These are phyloP conservation scores for Agonopterix subpropinquella DNA, from an alignment of 2,888 invertebrate genomes.

Conservation along the genomic window DNA sequence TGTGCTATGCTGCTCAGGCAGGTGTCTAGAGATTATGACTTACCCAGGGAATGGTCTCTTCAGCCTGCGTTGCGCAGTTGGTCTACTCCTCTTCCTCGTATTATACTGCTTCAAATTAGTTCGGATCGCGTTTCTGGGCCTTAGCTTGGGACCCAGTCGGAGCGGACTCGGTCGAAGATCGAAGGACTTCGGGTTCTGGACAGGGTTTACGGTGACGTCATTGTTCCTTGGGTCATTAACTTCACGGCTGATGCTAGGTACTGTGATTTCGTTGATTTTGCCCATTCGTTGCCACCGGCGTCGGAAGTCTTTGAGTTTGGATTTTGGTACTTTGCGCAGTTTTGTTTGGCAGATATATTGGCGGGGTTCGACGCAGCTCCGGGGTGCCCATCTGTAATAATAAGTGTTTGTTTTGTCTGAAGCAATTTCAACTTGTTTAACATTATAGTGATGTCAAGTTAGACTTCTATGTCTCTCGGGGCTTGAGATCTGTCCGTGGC, in stretches of 20 bases:
- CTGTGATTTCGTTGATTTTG: slow-evolving; percentile 73
- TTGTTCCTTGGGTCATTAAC: slow-evolving; percentile 46
- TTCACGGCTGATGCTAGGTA: slow-evolving; percentile 53
- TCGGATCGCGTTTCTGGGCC: slow-evolving; percentile 20
- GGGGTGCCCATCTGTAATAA: slow-evolving; percentile 77
- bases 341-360: slow-evolving; percentile 84
- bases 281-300: slow-evolving; percentile 69
- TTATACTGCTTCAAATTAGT: slow-evolving; percentile 16
- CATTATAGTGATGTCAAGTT: too few relatives aligned
- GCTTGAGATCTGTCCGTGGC: too few relatives aligned
- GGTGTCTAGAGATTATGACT: slow-evolving; percentile 11
- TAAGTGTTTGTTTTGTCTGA: not conserved
- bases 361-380: slow-evolving; percentile 77
- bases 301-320: slow-evolving; percentile 60
- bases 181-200: slow-evolving; percentile 50
- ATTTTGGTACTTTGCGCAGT: slow-evolving; percentile 64
- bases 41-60: slow-evolving; percentile 67
- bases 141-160: slow-evolving; percentile 21
- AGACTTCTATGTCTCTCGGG: too few relatives aligned
- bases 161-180: slow-evolving; percentile 44
- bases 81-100: slow-evolving; percentile 41
- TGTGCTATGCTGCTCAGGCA: not conserved
- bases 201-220: slow-evolving; percentile 50
- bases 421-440: too few relatives aligned
- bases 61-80: slow-evolving; percentile 38